These are phyloP conservation scores for Dasyurus viverrinus DNA, from an alignment of 2,113 vertebrate genomes.

Conservation along the genomic window DNA sequence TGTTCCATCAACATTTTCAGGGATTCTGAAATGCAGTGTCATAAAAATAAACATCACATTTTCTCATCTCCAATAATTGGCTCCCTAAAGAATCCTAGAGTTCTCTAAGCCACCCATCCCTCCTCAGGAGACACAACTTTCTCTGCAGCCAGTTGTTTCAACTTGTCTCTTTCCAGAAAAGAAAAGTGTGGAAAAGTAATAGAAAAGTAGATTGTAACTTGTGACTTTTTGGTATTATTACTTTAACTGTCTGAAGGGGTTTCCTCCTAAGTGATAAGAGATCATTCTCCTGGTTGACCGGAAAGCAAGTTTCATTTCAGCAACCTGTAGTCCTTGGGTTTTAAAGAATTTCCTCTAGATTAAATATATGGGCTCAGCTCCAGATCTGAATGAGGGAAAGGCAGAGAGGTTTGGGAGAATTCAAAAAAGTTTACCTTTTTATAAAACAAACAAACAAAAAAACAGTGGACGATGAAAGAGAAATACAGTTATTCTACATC, in stretches of 20 bases:
- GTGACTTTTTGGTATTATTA: neutral
- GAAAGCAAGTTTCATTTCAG: neutral
- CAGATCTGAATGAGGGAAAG: neutral
- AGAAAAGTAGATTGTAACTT: neutral
- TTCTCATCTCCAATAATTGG: constrained; percentile 51
- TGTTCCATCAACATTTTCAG: neutral
- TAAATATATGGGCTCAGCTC: neutral
- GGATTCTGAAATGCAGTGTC: constrained; percentile 8
- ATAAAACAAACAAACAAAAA: no score
- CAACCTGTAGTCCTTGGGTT: neutral
- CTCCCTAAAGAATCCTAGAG: constrained; percentile 50
- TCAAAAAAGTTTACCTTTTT: neutral
- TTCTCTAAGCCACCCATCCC: constrained; percentile 2
- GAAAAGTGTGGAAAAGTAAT: neutral
- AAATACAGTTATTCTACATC: neutral
- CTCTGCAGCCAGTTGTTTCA: neutral
- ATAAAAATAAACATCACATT: constrained; percentile 66
- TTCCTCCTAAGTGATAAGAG: neutral
- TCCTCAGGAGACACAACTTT: neutral
- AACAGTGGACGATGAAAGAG: neutral
- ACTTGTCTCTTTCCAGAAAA: constrained; percentile 1
- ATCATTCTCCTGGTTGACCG: fast-evolving
- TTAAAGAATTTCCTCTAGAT: neutral
- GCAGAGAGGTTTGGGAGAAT: neutral
- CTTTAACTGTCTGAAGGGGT: fast-evolving